Evolutionary conservation across 2,113 vertebrate genomes (phyloP).

Genomic region (Electrona antarctica): DNA sequence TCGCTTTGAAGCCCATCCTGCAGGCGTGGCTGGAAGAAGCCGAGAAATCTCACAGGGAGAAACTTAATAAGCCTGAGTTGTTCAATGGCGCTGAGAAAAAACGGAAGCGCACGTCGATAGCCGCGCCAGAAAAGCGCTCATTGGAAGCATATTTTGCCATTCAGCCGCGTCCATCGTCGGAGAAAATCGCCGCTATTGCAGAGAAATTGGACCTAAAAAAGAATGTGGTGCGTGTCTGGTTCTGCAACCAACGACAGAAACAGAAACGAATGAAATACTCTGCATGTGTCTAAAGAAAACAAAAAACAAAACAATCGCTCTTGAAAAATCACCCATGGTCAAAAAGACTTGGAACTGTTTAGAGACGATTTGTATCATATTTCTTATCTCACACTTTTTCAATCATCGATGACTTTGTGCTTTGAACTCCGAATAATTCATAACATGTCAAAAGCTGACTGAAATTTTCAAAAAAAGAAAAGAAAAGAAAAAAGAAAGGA

Average conservation of each 20-base stretch:
- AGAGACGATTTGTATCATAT: constrained; percentile 82
- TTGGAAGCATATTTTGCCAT: constrained; percentile 97
- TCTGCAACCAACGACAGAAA: constrained; percentile 99
- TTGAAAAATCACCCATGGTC: constrained; percentile 28
- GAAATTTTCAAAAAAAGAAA: constrained; percentile 48
- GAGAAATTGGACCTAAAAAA: constrained; percentile 99
- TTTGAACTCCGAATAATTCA: constrained; percentile 73
- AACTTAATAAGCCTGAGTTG: constrained; percentile 97
- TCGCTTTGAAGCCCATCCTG: constrained; percentile 95
- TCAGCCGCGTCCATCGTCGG: constrained; percentile 95
- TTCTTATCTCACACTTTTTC: constrained; percentile 76
- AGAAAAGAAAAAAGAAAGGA: too few relatives aligned
- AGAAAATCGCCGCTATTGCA: constrained; percentile 97
- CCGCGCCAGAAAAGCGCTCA: constrained; percentile 94
- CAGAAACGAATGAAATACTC: constrained; percentile 99
- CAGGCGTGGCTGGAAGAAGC: constrained; percentile 99
- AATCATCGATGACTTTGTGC: constrained; percentile 80
- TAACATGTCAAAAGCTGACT: constrained; percentile 67
- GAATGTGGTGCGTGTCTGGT: constrained; percentile 99
- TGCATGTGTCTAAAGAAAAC: constrained; percentile 85
- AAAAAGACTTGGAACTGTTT: constrained; percentile 74
- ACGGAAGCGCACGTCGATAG: constrained; percentile 96
- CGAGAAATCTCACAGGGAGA: constrained; percentile 96
- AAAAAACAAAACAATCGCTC: constrained; percentile 15
- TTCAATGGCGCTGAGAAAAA: constrained; percentile 97